These are phyloP conservation scores for Ceratosolen fusciceps DNA, from an alignment of 1,140 invertebrate species.

Conservation along the genomic window DNA sequence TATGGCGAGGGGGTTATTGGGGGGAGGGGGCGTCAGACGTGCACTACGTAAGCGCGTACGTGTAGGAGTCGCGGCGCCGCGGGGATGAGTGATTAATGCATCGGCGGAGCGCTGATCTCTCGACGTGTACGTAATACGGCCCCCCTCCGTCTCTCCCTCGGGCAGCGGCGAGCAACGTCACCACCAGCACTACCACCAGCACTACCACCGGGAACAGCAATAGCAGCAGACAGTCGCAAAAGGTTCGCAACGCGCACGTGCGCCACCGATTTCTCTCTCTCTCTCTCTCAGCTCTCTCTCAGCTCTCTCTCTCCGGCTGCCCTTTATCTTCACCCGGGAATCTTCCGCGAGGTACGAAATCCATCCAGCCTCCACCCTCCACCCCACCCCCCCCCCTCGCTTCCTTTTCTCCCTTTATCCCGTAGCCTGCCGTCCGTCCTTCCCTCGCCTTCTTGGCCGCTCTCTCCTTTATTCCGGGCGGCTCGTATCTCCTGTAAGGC, in stretches of 20 bases:
- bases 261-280: conserved; percentile 34
- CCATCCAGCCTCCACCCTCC: too few relatives aligned
- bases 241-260: neutral
- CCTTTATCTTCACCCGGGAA: conserved; percentile 35
- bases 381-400: neutral
- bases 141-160: too few relatives aligned
- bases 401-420: conserved; percentile 10
- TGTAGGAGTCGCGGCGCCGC: neutral
- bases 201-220: too few relatives aligned
- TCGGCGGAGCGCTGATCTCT: conserved; percentile 32
- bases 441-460: neutral
- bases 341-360: conserved; percentile 33
- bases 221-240: conserved; percentile 5
- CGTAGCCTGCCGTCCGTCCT: too few relatives aligned
- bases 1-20: neutral
- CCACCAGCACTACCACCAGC: too few relatives aligned
- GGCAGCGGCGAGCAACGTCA: neutral
- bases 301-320: neutral
- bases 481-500: too few relatives aligned
- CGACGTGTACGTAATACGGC: neutral
- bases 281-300: conserved; percentile 6
- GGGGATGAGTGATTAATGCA: conserved; percentile 44
- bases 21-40: conserved; percentile 41
- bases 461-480: neutral
- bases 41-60: conserved; percentile 16